Percentiles rank a stretch among this genome's conserved stretches.
Evolutionary conservation across 2,888 invertebrate species (phyloP).

Genomic region (Apotomis capreana): DNA sequence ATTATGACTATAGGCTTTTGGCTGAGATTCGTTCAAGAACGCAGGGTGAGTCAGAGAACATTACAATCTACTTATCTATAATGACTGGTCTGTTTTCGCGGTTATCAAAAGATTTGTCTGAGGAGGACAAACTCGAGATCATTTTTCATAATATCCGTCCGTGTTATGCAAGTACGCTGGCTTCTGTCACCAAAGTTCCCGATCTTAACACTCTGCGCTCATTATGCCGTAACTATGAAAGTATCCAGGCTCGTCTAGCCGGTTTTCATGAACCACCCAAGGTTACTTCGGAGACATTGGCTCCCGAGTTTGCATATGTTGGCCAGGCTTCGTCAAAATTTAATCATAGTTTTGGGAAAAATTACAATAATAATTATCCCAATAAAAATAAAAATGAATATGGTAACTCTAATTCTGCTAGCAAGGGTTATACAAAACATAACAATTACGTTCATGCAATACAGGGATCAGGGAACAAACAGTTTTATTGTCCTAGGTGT

Average conservation of each 20-base stretch:
- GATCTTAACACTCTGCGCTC: too few relatives aligned
- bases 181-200: too few relatives aligned
- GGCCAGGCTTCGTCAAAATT: too few relatives aligned
- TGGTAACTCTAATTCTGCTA: background rate
- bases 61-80: constrained; percentile 43
- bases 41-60: constrained; percentile 43
- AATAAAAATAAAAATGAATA: background rate
- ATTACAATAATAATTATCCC: background rate
- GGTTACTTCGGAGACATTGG: too few relatives aligned
- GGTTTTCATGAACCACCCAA: background rate
- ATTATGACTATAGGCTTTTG: constrained; percentile 30
- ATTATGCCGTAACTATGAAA: background rate
- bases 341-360: too few relatives aligned
- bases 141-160: too few relatives aligned
- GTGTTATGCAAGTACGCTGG: too few relatives aligned
- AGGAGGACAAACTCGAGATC: too few relatives aligned
- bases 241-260: too few relatives aligned
- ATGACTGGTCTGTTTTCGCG: constrained; percentile 42
- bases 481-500: constrained; percentile 1
- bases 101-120: background rate
- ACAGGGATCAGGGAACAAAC: background rate
- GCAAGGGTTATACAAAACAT: background rate
- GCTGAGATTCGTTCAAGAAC: constrained; percentile 43
- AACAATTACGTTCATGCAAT: constrained; percentile 7
- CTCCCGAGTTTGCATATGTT: too few relatives aligned